Base-by-base conservation (phyloP, 2,888 invertebrate genomes). In the Apotomis capreana region DNA sequence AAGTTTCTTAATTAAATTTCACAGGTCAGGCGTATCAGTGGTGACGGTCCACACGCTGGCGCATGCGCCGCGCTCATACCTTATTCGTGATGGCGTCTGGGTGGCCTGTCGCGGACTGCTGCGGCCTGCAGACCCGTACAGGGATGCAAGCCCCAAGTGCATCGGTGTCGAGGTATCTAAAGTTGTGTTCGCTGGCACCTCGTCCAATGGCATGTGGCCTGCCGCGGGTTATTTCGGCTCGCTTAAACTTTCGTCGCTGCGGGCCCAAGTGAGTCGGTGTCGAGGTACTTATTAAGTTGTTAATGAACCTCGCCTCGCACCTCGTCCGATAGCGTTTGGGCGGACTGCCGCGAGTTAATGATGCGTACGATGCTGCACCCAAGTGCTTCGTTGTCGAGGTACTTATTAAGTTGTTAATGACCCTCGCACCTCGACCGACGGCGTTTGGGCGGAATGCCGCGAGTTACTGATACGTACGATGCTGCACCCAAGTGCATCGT, bases 131-230 rank as follows among this genome's bases (percentile, higher is more conserved):
- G 55, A 72, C 4, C 74, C 77, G 0, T 74, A 70, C 5, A 65
- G 83, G 10, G 81, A 84, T 40, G 75, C 82, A 1, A 76, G 78
- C 3, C 91, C 91, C 0, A 81, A 84, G 52, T 92, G 92, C 74
- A 84, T 89, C 57, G 92, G 92, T 52, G 85, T 87, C 75, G 90
- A 91, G 87, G 91, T 90, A 79, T 77, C 26, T 61, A 92, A 91
- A 3, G 82, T 89, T 6, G 9, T 81, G 91, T 4, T 84, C 83
- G 1, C 78, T 89, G 55, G 84, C 85, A 0, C 88, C 91, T 49
- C 78, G 84, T 0, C 84, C 84, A 0, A 8, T 5, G 44, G 6
- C 6, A 8, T 44, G 3, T 44, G 40, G 4, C 40, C 68, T 84
- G 26, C 83, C 76, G 62, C 83, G 83, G 61, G 57, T 6, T 40